Conservation (phyloP, 2,888 invertebrate species). For the Oscheius sp. region DNA sequence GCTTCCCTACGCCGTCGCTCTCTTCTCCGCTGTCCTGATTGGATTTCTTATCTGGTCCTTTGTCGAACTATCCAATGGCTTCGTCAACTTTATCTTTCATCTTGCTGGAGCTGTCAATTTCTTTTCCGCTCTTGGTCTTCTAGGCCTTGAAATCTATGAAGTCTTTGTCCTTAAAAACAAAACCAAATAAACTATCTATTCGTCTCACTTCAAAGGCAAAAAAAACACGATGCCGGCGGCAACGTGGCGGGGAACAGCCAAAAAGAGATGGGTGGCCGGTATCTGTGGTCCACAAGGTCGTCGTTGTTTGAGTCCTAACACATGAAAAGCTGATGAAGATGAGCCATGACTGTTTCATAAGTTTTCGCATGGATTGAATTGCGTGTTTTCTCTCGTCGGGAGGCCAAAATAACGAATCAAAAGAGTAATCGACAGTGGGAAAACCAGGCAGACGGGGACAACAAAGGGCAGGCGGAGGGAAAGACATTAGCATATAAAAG, state of each 20-base stretch:
- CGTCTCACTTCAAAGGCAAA: not conserved
- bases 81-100: slow-evolving; percentile 6
- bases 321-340: no score
- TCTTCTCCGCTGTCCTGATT: slow-evolving; percentile 1
- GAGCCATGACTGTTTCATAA: no score
- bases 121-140: slow-evolving; percentile 2
- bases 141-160: slow-evolving; percentile 27
- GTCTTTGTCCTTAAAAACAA: slow-evolving; percentile 24
- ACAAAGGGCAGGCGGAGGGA: no score
- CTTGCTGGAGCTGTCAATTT: slow-evolving; percentile 5
- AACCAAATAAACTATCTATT: not conserved
- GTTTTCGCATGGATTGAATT: no score
- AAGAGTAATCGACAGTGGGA: no score
- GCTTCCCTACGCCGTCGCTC: slow-evolving; percentile 49
- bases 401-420: no score
- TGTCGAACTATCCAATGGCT: slow-evolving; percentile 10
- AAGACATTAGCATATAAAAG: no score
- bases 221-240: not conserved
- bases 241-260: not conserved
- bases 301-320: no score
- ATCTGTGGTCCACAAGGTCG: no score
- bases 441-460: no score
- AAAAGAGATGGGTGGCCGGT: not conserved
- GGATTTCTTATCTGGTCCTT: slow-evolving; percentile 18
- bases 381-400: no score